Evolutionary conservation across 2,113 vertebrate species (phyloP).

Genomic region (Sinocyclocheilus anophthalmus): DNA sequence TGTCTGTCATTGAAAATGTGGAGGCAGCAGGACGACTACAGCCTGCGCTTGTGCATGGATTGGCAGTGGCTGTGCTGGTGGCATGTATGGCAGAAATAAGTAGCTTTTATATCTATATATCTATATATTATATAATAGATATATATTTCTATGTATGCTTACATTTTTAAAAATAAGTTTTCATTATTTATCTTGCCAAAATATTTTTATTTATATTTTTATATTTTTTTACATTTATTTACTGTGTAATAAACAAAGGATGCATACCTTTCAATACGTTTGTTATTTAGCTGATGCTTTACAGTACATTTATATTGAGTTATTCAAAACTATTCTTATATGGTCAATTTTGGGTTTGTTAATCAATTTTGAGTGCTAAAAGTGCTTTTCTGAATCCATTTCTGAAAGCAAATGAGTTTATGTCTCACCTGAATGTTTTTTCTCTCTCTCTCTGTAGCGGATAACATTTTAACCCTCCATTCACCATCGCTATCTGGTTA

Average conservation of each 20-base stretch:
- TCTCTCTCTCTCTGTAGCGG: conserved; percentile 60
- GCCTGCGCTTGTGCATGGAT: conserved; percentile 76
- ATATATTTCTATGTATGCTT: not conserved
- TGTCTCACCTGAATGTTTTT: not conserved
- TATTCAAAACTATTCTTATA: not conserved
- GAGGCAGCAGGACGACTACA: conserved; percentile 71
- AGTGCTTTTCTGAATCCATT: not conserved
- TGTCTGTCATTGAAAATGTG: conserved; percentile 77
- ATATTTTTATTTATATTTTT: not conserved
- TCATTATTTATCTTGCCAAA: not conserved
- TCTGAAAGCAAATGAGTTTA: not conserved
- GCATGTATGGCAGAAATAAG: conserved; percentile 75
- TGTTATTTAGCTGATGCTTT: not conserved
- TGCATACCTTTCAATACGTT: not conserved
- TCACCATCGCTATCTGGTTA: conserved; percentile 77
- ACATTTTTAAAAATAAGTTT: too few relatives aligned
- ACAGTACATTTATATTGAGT: too few relatives aligned
- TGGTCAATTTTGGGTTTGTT: not conserved
- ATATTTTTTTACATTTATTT: not conserved
- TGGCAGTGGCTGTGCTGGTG: conserved; percentile 70
- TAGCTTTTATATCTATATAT: too few relatives aligned
- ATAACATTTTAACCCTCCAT: conserved; percentile 77
- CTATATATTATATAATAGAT: too few relatives aligned
- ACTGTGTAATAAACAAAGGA: not conserved
- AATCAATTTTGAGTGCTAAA: not conserved